Percentiles rank a stretch among this genome's conserved stretches.
phyloP scores from a whole-genome alignment of 2,113 vertebrate species.

The Corapipo altera region DNA sequence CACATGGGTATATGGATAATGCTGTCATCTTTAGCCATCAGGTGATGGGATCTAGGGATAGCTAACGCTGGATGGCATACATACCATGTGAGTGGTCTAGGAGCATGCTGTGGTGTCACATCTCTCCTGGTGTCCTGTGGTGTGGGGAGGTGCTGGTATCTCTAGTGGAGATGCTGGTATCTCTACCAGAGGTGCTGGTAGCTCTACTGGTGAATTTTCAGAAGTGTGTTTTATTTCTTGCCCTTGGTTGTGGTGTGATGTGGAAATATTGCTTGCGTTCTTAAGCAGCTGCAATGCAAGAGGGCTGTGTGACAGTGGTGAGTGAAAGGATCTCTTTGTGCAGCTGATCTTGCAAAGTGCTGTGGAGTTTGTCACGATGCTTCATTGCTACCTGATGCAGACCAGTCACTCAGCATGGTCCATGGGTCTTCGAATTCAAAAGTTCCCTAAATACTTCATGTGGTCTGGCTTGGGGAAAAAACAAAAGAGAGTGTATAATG shows the following conservation, averaged over 20 bases:
- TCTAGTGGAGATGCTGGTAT: background rate
- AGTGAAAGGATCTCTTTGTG: background rate
- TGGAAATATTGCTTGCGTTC: background rate
- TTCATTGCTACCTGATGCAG: background rate
- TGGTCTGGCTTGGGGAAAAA: background rate
- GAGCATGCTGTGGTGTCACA: background rate
- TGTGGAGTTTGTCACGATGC: fast-evolving
- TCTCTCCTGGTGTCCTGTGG: background rate
- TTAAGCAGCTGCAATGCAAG: background rate
- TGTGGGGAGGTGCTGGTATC: background rate
- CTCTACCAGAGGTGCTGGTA: background rate
- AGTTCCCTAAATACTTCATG: background rate
- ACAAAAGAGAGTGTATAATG: background rate
- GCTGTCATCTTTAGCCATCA: background rate
- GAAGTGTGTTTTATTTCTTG: background rate
- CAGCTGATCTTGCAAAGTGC: background rate
- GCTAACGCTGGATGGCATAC: background rate
- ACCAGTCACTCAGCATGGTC: background rate
- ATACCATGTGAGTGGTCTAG: background rate
- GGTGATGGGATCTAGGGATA: background rate
- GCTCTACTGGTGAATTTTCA: background rate
- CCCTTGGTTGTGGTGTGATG: background rate
- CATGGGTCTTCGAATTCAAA: background rate
- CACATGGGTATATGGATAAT: background rate
- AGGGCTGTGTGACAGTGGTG: background rate